Evolutionary conservation across 2,888 invertebrate genomes (phyloP).

Genomic region (Cephalotes varians): DNA sequence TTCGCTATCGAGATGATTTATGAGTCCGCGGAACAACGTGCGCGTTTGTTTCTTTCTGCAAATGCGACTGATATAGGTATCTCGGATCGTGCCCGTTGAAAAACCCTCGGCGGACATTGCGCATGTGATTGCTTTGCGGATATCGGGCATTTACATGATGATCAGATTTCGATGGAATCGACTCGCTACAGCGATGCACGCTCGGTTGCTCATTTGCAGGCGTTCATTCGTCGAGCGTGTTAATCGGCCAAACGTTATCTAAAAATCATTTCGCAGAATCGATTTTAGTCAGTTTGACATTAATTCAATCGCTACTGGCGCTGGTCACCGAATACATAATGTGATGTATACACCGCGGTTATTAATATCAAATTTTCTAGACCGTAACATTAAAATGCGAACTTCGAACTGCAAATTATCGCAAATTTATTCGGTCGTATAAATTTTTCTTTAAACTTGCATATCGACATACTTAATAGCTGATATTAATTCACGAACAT

Average conservation of each 20-base stretch:
- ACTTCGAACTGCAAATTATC: neutral
- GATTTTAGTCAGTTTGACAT: constrained; percentile 14
- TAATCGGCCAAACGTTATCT: neutral
- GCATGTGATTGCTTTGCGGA: neutral
- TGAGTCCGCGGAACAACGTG: constrained; percentile 49
- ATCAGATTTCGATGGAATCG: constrained; percentile 7
- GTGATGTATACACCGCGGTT: too few relatives aligned
- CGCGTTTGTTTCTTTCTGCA: constrained; percentile 18
- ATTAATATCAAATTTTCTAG: neutral
- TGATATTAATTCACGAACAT: too few relatives aligned
- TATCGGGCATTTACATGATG: constrained; percentile 18
- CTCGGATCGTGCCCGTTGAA: constrained; percentile 22
- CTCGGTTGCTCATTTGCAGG: constrained; percentile 63
- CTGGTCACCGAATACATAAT: too few relatives aligned
- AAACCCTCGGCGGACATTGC: neutral
- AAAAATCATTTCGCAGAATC: neutral
- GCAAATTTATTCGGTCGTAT: neutral
- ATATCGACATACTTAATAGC: too few relatives aligned
- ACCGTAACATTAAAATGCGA: neutral
- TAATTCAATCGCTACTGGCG: neutral
- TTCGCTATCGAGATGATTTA: constrained; percentile 65
- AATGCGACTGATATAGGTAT: constrained; percentile 30
- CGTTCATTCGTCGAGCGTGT: constrained; percentile 24
- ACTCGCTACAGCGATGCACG: constrained; percentile 34
- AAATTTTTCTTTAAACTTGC: neutral